A percentile compares a stretch with the other conserved stretches of the same genome.
phyloP scores from a whole-genome alignment of 2,113 vertebrate species.

The Lampris incognitus region DNA sequence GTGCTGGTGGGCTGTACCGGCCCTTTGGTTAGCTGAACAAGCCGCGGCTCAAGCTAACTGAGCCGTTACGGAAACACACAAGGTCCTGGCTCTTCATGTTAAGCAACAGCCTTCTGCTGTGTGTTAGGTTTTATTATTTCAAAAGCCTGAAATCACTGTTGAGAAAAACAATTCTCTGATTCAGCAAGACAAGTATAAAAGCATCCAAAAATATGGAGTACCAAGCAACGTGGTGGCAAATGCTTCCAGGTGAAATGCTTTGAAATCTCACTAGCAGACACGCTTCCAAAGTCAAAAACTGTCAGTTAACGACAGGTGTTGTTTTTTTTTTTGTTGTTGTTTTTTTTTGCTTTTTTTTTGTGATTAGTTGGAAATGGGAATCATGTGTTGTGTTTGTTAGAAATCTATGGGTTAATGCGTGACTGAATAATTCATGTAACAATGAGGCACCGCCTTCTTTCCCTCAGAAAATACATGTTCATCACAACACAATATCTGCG shows the following conservation, averaged over 20 bases:
- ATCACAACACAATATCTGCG: slow-evolving; percentile 64
- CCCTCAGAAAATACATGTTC: slow-evolving; percentile 60
- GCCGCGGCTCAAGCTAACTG: slow-evolving; percentile 47
- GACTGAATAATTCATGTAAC: slow-evolving; percentile 19
- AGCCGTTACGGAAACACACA: slow-evolving; percentile 47
- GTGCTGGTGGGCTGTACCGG: slow-evolving; percentile 22
- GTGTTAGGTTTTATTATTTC: slow-evolving; percentile 5
- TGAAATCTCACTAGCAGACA: slow-evolving; percentile 10
- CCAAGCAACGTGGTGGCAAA: slow-evolving; percentile 2
- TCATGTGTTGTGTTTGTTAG: slow-evolving; percentile 47
- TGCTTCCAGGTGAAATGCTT: background rate
- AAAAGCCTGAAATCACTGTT: background rate
- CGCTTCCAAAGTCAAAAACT: slow-evolving; percentile 1
- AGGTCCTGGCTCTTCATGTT: slow-evolving; percentile 50
- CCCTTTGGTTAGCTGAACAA: slow-evolving; percentile 43
- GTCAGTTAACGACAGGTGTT: slow-evolving; percentile 6
- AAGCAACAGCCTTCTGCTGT: slow-evolving; percentile 43
- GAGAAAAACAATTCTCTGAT: slow-evolving; percentile 4
- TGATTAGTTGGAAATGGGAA: slow-evolving; percentile 1
- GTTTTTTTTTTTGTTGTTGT: no score
- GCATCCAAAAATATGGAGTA: background rate
- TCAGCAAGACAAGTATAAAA: background rate
- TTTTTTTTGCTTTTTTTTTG: no score
- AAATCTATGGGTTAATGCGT: slow-evolving; percentile 45
- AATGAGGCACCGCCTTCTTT: slow-evolving; percentile 44